Base-by-base conservation (phyloP, 2,113 vertebrate genomes). In the Octodon degus region DNA sequence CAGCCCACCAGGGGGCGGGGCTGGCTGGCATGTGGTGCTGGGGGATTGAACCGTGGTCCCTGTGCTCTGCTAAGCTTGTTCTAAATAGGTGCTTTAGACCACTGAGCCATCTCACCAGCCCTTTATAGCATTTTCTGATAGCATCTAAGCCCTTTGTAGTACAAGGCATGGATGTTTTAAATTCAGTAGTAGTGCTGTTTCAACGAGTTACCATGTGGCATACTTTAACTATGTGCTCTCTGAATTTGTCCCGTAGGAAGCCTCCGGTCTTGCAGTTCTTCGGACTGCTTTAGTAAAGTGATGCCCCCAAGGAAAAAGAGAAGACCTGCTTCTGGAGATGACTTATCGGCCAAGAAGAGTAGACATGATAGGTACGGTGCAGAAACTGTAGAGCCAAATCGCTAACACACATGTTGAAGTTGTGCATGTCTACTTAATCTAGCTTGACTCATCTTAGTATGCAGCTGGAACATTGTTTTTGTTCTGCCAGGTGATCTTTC, bases 291-390 rank as follows among this genome's bases (percentile, higher is more conserved):
- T 98, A 99, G 99, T 96, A 99, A 99, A 99, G 99, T 99, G 98
- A 99, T 99, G 99, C 99, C 99, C 93, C 99, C 99, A 82, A 99
- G 99, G 98, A 99, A 99, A 99, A 99, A 99, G 99, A 99, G 99
- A 99, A 99, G 99, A 99, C 99, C 99, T 95, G 99, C 99, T 86
- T 98, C 99, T 96, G 99, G 99, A 98, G 99, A 99, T 97, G 99
- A 99, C 98, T 98, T 99, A 97, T 99, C 99, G 90, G 99, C 99
- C 97, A 99, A 99, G 98, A 99, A 99, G 98, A 99, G 99, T 98
- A 99, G 99, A 96, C 99, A 99, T 97, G 99, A 99, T 98, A 99
- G 99, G 99, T 99, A 99, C 68, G 98, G 98, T 67, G 55, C 87
- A 72, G 97, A 97, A 97, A 94, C 89, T 32, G 12, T 89, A 67